phyloP scores from a whole-genome alignment of 2,113 vertebrate species.

The Zosterops borbonicus region DNA sequence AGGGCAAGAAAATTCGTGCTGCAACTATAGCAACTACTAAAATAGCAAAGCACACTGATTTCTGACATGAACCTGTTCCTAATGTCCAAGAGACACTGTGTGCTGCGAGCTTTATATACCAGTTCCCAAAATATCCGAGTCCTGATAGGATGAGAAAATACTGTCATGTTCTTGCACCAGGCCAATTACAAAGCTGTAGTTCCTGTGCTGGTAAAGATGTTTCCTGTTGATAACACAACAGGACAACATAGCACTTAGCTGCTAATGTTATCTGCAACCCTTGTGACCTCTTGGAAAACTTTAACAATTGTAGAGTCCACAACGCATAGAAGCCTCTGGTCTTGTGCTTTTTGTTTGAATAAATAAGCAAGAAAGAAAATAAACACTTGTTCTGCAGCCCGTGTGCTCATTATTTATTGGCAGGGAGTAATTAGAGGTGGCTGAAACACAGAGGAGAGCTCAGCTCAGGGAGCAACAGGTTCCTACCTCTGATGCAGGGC shows the following conservation, averaged over 20 bases:
- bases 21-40: slow-evolving; percentile 59
- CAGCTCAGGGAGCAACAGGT: neutral
- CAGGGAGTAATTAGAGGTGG: neutral
- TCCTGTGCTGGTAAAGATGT: slow-evolving; percentile 92
- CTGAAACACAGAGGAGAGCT: neutral
- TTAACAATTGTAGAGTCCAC: slow-evolving; percentile 51
- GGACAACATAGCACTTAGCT: slow-evolving; percentile 42
- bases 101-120: slow-evolving; percentile 83
- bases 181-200: slow-evolving; percentile 85
- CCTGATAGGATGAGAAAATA: slow-evolving; percentile 80
- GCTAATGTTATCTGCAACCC: slow-evolving; percentile 82
- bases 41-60: slow-evolving; percentile 50
- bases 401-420: neutral
- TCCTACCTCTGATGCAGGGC: neutral
- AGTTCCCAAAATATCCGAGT: slow-evolving; percentile 88
- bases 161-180: slow-evolving; percentile 80
- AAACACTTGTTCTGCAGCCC: neutral
- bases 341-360: slow-evolving; percentile 8
- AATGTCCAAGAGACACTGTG: slow-evolving; percentile 52
- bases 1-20: slow-evolving; percentile 2
- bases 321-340: slow-evolving; percentile 8
- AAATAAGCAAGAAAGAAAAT: slow-evolving; percentile 41
- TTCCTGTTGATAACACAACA: slow-evolving; percentile 90
- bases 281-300: slow-evolving; percentile 70
- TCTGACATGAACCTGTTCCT: slow-evolving; percentile 50